Base-by-base conservation (phyloP, 2,888 invertebrate genomes). In the Rhingia rostrata region DNA sequence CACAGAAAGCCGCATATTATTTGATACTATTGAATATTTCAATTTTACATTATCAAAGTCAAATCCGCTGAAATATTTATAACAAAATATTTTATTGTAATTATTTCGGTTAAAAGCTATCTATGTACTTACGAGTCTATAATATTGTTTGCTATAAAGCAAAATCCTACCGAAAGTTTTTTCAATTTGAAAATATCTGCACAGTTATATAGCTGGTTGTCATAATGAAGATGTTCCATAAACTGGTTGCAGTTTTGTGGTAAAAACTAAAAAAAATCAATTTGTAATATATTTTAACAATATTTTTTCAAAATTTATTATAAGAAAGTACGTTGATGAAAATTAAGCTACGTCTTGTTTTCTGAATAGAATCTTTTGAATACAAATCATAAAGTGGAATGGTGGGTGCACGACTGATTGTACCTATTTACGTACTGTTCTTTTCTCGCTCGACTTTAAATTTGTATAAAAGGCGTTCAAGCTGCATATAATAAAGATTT, bases 81-180 rank as follows among this genome's bases (percentile, higher is more conserved):
- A 4, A n/a, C 35, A 49, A 41, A 0, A 43, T 41, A 37, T 56
- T 3, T 12, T 1, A 61, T 7, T 7, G 2, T n/a, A 0, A 32
- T 45, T 14, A n/a, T 9, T 10, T 30, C 30, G 12, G 2, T 33
- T 6, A 12, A 51, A 30, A 37, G 4, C 5, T 6, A 9, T 12
- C 1, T 14, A 49, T 37, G 37, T 51, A 73, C 67, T 87, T 84
- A 87, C 87, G 69, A 74, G 47, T 81, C 80, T 2, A 41, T 43
- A 32, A 87, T 64, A 35, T 84, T 86, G 51, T 87, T 87, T 6
- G 67, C 81, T 33, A 80, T 86, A 49, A 87, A 87, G 35, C 87
- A 87, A 14, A 45, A 51, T 4, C 87, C 87, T 32, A 81, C 47
- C 64, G 84, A 79, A 0, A 81, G 86, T 72, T 73, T 33, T 30